These are phyloP conservation scores for Dipodomys ordii DNA, from an alignment of 2,113 vertebrate genomes.

Conservation along the genomic window DNA sequence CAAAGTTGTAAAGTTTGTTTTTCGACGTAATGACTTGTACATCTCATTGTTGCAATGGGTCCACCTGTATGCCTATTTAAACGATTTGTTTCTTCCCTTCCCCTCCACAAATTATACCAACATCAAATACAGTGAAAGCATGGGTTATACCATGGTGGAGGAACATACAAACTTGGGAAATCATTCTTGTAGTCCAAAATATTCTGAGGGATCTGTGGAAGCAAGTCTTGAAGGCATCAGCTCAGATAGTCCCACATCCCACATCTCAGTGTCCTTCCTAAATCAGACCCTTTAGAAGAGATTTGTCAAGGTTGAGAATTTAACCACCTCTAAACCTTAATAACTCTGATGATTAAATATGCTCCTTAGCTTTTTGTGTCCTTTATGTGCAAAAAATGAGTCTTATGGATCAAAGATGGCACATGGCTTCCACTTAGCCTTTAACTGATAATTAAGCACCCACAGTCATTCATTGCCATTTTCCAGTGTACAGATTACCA, in stretches of 20 bases:
- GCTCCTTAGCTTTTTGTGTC: neutral
- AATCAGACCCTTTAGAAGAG: neutral
- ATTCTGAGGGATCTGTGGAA: neutral
- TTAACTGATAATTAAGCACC: neutral
- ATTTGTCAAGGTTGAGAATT: neutral
- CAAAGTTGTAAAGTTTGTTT: too few species aligned
- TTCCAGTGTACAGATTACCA: neutral
- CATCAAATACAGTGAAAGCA: too few species aligned
- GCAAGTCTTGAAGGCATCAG: neutral
- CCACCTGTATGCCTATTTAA: too few species aligned
- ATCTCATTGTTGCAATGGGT: too few species aligned
- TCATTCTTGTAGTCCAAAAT: neutral
- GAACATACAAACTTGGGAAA: too few species aligned
- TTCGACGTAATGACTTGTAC: too few species aligned
- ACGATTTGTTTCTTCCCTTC: too few species aligned
- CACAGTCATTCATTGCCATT: neutral
- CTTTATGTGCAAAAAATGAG: neutral
- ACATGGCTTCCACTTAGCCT: neutral
- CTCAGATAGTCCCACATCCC: neutral
- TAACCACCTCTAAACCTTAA: neutral
- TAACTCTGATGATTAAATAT: neutral
- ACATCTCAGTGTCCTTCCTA: neutral
- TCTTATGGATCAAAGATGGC: neutral
- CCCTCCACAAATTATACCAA: too few species aligned
- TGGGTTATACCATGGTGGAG: too few species aligned